Percentiles rank a stretch among this genome's conserved stretches.
Conservation (phyloP, 53 echinoderm and acorn worm genomes). For the Holothuria scabra region DNA sequence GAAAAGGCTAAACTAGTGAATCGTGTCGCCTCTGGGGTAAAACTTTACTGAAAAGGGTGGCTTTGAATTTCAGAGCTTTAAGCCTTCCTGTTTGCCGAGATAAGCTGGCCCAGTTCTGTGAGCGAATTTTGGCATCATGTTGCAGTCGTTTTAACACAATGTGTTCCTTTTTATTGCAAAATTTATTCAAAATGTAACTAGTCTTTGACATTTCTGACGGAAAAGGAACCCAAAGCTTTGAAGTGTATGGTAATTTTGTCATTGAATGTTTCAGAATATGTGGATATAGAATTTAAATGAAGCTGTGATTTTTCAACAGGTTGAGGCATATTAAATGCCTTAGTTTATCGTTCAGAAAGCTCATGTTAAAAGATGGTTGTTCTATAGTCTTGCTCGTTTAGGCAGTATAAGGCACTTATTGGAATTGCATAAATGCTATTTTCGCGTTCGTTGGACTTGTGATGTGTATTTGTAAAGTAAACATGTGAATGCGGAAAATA, state of each 20-base stretch:
- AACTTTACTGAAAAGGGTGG: conserved; percentile 16
- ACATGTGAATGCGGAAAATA: no score
- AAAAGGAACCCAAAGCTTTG: conserved; percentile 32
- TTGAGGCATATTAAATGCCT: no score
- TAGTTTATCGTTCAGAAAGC: no score
- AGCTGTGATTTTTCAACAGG: no score
- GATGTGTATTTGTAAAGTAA: no score
- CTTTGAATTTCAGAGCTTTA: conserved; percentile 36
- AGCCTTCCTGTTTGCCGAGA: conserved; percentile 10
- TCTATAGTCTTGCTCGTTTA: no score
- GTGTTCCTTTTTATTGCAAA: not conserved
- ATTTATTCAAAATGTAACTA: conserved; percentile 44
- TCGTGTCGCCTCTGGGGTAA: conserved; percentile 43
- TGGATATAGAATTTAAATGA: no score
- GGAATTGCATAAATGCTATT: no score
- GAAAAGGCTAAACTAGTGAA: conserved; percentile 32
- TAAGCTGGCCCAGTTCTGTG: conserved; percentile 44
- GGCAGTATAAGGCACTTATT: no score
- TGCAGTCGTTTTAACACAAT: conserved; percentile 22
- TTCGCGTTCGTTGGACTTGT: no score
- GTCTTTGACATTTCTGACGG: conserved; percentile 35
- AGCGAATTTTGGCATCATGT: conserved; percentile 38
- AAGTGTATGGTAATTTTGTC: conserved; percentile 46
- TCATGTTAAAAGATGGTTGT: no score
- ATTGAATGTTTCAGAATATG: conserved; percentile 15